A percentile compares a stretch with the other conserved stretches of the same genome.
These are phyloP conservation scores for Seriola aureovittata DNA, from an alignment of 2,113 vertebrate species.

Conservation along the genomic window DNA sequence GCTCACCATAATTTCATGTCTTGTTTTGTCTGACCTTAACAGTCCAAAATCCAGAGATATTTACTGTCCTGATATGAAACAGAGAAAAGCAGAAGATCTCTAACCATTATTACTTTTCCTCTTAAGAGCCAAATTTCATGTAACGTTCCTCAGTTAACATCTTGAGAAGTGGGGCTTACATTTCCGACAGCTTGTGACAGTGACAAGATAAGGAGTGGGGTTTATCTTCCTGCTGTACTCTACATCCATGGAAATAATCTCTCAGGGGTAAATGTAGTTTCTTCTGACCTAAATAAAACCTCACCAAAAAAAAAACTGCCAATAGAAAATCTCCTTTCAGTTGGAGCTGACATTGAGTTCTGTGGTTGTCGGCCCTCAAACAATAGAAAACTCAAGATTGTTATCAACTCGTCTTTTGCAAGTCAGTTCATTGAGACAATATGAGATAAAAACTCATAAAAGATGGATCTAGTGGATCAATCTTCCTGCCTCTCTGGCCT, in stretches of 20 bases:
- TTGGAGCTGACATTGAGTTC: not conserved
- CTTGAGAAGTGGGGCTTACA: not conserved
- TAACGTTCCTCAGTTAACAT: not conserved
- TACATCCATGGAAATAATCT: constrained; percentile 19
- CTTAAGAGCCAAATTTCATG: not conserved
- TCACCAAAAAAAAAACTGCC: not conserved
- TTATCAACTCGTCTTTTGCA: not conserved
- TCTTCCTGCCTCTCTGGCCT: not conserved
- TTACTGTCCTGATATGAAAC: too few species aligned
- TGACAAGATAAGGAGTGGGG: not conserved
- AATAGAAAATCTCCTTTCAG: not conserved
- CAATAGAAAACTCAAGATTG: too few species aligned
- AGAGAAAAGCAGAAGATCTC: too few species aligned
- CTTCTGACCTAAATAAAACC: constrained; percentile 31
- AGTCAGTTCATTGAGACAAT: not conserved
- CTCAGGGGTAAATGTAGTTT: constrained; percentile 11
- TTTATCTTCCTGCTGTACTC: constrained; percentile 1
- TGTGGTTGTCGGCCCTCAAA: too few species aligned
- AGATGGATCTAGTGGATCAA: not conserved
- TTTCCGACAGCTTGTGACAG: not conserved
- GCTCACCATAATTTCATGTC: too few species aligned
- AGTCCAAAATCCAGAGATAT: too few species aligned
- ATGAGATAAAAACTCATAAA: constrained; percentile 26
- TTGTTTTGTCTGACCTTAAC: too few species aligned
- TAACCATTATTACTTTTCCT: too few species aligned